phyloP scores from a whole-genome alignment of 1,140 invertebrate species.

The Cydia splendana region DNA sequence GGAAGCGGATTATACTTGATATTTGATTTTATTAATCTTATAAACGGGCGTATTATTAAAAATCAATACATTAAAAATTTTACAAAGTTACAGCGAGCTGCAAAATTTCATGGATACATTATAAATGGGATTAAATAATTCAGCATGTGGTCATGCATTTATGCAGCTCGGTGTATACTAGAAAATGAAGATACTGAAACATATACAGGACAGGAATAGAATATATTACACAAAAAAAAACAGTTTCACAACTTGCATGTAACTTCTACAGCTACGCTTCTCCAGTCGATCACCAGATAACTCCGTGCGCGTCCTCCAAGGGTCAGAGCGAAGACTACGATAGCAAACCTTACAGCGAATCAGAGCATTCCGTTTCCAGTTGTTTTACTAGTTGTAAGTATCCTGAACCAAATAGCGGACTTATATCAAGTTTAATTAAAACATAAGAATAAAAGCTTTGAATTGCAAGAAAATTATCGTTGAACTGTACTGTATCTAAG shows the following conservation, averaged over 20 bases:
- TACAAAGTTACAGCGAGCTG: no score
- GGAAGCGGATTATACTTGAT: no score
- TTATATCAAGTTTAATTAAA: not conserved
- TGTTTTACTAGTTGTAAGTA: conserved; percentile 83
- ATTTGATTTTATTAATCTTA: no score
- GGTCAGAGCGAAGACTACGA: conserved; percentile 83
- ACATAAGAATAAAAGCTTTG: not conserved
- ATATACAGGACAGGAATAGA: no score
- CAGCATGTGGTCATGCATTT: no score
- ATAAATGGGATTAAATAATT: no score
- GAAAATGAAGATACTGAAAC: no score
- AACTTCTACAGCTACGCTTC: conserved; percentile 77
- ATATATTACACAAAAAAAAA: not conserved
- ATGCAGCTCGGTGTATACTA: no score
- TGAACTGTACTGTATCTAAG: no score
- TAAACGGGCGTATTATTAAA: no score
- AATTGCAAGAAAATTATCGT: not conserved
- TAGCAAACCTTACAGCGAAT: conserved; percentile 84
- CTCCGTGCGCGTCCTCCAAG: conserved; percentile 82
- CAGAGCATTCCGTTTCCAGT: conserved; percentile 85
- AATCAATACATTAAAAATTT: no score
- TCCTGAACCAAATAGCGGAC: conserved; percentile 18
- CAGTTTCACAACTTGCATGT: not conserved
- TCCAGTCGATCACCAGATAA: conserved; percentile 82
- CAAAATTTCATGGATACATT: no score